Base-by-base conservation (phyloP, 2,797 vertebrate species). In the Threskiornis aethiopicus region DNA sequence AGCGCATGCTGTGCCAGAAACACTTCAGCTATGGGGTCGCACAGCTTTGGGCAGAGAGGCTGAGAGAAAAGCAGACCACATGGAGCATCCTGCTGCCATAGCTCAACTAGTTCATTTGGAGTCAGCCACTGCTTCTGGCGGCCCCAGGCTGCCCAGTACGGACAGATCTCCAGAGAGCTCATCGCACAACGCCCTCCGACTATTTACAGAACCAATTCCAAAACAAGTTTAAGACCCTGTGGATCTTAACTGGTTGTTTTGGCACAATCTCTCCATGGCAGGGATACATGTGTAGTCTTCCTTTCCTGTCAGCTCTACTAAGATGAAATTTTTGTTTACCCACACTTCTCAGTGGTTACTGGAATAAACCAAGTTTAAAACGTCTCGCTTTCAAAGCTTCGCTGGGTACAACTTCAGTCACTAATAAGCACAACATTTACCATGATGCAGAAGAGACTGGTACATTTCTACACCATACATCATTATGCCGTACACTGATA, bases 111-210 rank as follows among this genome's bases (percentile, higher is more conserved):
- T 28, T 72, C 33, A 33, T 35, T 44, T 55, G 0, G 9, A 84
- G 39, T 44, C 67, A 55, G 46, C 1, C 16, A 39, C 73, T 65
- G 73, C 28, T 61, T 20, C 76, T 31, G 61, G 28, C 0, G 2
- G 52, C 24, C 26, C 21, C 13, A 61, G 31, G 15, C 35, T 90
- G 70, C 31, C 55, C 70, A 58, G 33, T 3, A 59, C 0, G 12
- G 35, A 81, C 49, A 69, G 55, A 62, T 31, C 31, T n/a, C 35
- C 69, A 78, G 41, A 72, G 15, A 61, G 13, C 16, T n/a, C 2
- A 1, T 39, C 1, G 0, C 42, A 58, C n/a, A 62, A 28, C 0
- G 8, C 13, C 17, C 57, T 37, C 61, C 47, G 59, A 42, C 59
- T 73, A n/a, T 59, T 87, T 70, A 59, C 33, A 70, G 29, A 84